Base-by-base conservation (phyloP, 1,140 invertebrate species). In the Solenopsis fugax region DNA sequence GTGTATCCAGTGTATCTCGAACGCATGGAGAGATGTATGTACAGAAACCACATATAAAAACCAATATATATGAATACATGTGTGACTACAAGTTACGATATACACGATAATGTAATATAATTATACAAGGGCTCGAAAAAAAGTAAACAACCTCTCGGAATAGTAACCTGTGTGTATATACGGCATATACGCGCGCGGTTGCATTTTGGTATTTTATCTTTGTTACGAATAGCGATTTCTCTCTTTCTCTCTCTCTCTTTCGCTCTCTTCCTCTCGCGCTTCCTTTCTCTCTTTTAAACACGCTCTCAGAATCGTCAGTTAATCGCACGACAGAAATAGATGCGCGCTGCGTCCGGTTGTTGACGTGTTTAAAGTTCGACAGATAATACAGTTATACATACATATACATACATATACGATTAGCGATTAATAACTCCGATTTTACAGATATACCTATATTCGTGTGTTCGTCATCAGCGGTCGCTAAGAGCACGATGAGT, bases 351-450 rank as follows among this genome's bases (percentile, higher is more conserved):
- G 87, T 86, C 72, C 72, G 81, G 72, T 86, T 91, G 86, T 84
- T 88, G 86, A 91, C 69, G 84, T 91, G 64, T 50, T 92, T 90
- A 87, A 92, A 91, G 75, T 91, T 92, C 86, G 86, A 92, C 72
- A 92, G 80, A 91, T 88, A 91, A 88, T 91, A 92, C 87, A 91
- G 87, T 90, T 92, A 90, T 91, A 92, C 90, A 90, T 92, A 92
- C 85, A 91, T 91, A 92, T 92, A 91, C 86, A 90, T 87, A 89
- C 87, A 91, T 88, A 91, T 91, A 92, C 85, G 77, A 91, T 90
- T 88, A 89, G 76, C 65, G 87, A 50, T 86, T 90, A 92, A 86
- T 90, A 82, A 71, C 62, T 90, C 87, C 78, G 88, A 90, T 85
- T 89, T 88, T 90, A 91, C 87, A 91, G 90, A 90, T 89, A 90